Base-by-base conservation (phyloP, 2,113 vertebrate genomes). In the Tricholaema leucomelas region DNA sequence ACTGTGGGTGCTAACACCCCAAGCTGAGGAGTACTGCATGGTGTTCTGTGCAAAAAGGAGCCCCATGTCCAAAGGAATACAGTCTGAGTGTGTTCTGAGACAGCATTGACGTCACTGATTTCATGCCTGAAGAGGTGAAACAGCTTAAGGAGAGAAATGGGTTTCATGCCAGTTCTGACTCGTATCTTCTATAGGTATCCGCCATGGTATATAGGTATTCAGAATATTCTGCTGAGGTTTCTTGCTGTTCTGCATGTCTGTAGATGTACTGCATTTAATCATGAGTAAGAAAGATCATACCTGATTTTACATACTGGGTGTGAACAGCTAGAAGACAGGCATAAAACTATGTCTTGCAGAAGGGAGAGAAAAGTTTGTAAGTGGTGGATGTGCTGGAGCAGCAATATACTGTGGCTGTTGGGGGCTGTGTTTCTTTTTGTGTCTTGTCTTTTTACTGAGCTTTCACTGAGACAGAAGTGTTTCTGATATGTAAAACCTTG, bases 11-110 rank as follows among this genome's bases (percentile, higher is more conserved):
- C 12, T 23, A 31, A 30, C 5, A 11, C 3, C 8, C 6, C 16
- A n/a, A 40, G 42, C 50, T 60, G 63, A 0, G 2, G 40, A 64
- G 35, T 46, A 46, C 40, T 63, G n/a, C 50, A 9, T 48, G 38
- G 18, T 3, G 8, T 38, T 86, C 38, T 48, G 61, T 11, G 44
- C 27, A 16, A 60, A 59, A 66, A 75, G 15, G 44, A 59, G 31
- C 25, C 19, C 15, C 1, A 2, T 0, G 6, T 42, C 25, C 1
- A 2, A 31, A 60, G 24, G 42, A 59, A 3, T 15, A 30, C 19
- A 42, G 3, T 59, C 28, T 2, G 0, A 0, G 2, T 25, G 40
- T 74, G 38, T 72, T 74, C 56, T 50, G 59, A n/a, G n/a, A 20
- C 48, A 38, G 8, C 25, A 1, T 7, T 91, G 30, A 64, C 46